phyloP scores from a whole-genome alignment of 1,140 invertebrate species.

The Drosophila athabasca region DNA sequence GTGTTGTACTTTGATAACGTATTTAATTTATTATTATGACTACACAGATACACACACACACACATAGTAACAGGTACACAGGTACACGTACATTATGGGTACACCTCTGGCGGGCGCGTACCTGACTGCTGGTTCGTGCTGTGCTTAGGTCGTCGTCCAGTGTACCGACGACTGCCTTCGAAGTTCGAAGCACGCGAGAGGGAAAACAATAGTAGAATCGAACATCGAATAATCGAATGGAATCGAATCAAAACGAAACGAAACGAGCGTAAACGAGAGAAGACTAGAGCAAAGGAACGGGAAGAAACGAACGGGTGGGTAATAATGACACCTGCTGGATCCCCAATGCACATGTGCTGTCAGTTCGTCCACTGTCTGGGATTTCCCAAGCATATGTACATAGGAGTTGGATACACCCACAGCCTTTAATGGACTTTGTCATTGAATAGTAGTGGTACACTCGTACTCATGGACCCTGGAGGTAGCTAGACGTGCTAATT shows the following conservation, averaged over 20 bases:
- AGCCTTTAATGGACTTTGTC: no score
- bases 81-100: slow-evolving; percentile 14
- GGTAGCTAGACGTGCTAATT: no score
- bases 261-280: slow-evolving; percentile 9
- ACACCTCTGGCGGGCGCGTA: slow-evolving; percentile 9
- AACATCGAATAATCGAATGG: slow-evolving; percentile 25
- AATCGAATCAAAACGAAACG: slow-evolving; percentile 18
- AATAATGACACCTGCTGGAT: slow-evolving; percentile 2
- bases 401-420: no score
- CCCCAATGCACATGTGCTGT: no score
- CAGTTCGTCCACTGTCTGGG: no score
- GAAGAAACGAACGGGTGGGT: slow-evolving; percentile 9
- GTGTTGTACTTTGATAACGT: slow-evolving; percentile 62
- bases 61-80: not conserved
- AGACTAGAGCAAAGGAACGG: not conserved
- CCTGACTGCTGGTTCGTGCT: slow-evolving; percentile 33
- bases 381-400: no score
- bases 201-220: slow-evolving; percentile 19
- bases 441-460: no score
- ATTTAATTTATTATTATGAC: slow-evolving; percentile 79
- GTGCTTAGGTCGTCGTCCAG: slow-evolving; percentile 48
- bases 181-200: slow-evolving; percentile 65
- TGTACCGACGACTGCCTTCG: slow-evolving; percentile 74
- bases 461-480: no score
- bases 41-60: slow-evolving; percentile 23